Evolutionary conservation across 2,113 vertebrate species (phyloP), one percentile per base, ranked within the genome.

Genomic region (Cygnus buccinator): DNA sequence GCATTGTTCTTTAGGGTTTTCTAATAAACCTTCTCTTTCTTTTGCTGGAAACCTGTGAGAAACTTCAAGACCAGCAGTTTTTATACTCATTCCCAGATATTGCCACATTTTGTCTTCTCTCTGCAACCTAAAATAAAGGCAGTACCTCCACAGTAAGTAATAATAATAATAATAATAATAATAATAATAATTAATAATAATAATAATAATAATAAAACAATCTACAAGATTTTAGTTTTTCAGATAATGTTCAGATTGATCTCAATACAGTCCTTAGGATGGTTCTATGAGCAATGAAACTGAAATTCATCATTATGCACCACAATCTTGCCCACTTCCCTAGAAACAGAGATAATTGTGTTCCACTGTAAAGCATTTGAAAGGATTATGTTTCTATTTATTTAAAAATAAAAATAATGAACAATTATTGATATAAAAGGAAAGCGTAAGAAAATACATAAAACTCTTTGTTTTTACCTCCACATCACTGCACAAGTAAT

Each of bases 391-490:
- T 71, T 79, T 86, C 48, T 29, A 71, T 43, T 77, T 67, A 59
- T 70, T 22, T 6, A 33, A 82, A 82, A 85, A 93, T 77, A 85
- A 48, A 82, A 87, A 50, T 2, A 84, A 21, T 48, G 21, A 48
- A 48, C 46, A 52, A 76, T 54, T 37, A 16, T 71, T 81, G 20
- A 89, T 88, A 26, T n/a, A 78, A 68, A 93, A 71, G 44, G 11
- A 70, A 18, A 94, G 11, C 71, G 70, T 92, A 71, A 94, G 54
- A 92, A 95, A 58, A 85, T 79, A 94, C 33, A 95, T 54, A 81
- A 96, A 94, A 92, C 58, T 90, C 39, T 94, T 85, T 65, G 57
- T 25, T 70, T 94, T 95, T 75, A 96, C 63, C n/a, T 91, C 94
- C 93, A 92, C 73, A 68, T 94, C 31, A 41, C 48, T 96, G 71